Base-by-base conservation (phyloP, 2,888 invertebrate genomes). In the Amblyjoppa fuscipennis region DNA sequence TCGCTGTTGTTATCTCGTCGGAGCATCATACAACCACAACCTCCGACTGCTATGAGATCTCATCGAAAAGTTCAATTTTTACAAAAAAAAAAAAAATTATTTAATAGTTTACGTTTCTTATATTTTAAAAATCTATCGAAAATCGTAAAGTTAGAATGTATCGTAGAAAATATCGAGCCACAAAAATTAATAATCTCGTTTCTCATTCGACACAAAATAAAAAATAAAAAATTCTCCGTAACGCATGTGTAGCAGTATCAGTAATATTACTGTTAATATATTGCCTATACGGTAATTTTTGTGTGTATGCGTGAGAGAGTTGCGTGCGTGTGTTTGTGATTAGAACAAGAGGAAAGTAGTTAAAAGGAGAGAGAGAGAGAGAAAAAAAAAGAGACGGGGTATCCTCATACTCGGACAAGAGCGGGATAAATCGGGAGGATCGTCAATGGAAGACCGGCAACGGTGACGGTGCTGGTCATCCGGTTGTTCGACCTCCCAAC, bases 351-450 rank as follows among this genome's bases (percentile, higher is more conserved):
- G 28, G n/a, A 49, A 49, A 34, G 64, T 64, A 75, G 68, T 61
- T 59, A 3, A 45, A 61, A 74, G 16, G 25, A 7, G n/a, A 45
- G 34, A 68, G 20, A 41, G 7, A 49, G 74, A 83, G n/a, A n/a
- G 20, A 81, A 69, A 74, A 82, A 75, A 83, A 83, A 70, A 64
- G 64, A 82, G 76, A 73, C 68, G 74, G 51, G 64, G 38, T 59
- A 88, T 91, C 90, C 89, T 90, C 91, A 90, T 92, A 91, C 91
- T 92, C 92, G 92, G 92, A 90, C 91, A 88, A 89, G 90, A 90
- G 89, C 71, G 83, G 83, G 73, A 83, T 68, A 68, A 82, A 79
- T 25, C 84, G 90, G 88, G 91, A 91, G 89, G 89, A 91, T 87
- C 85, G 83, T 64, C 80, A 64, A 69, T 49, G 69, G 64, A 69